These are phyloP conservation scores for Sebastes umbrosus DNA, from an alignment of 2,797 vertebrate genomes.

Conservation along the genomic window DNA sequence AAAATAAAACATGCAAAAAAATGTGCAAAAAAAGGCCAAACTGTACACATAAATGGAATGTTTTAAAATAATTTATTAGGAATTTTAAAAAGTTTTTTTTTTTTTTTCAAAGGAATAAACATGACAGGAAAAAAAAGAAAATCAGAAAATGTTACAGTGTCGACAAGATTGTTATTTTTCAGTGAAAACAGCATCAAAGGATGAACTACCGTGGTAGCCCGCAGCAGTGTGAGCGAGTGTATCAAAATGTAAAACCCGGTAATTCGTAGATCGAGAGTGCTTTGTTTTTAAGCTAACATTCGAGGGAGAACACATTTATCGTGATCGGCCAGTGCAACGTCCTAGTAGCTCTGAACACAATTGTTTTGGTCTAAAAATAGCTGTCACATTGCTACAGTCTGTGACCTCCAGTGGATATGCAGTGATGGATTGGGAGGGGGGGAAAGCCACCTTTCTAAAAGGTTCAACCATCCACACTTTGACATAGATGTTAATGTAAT, in stretches of 20 bases:
- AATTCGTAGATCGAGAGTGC: conserved; percentile 56
- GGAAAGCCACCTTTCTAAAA: conserved; percentile 44
- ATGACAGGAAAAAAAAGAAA: conserved; percentile 77
- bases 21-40: neutral
- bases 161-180: conserved; percentile 74
- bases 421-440: conserved; percentile 37
- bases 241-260: conserved; percentile 67
- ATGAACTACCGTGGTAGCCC: conserved; percentile 38
- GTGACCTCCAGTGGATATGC: conserved; percentile 74
- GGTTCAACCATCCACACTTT: conserved; percentile 51
- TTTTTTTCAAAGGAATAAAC: conserved; percentile 81
- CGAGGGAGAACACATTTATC: conserved; percentile 48
- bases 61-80: conserved; percentile 99
- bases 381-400: conserved; percentile 71
- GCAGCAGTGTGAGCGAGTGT: conserved; percentile 52
- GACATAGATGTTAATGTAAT: conserved; percentile 71
- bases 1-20: neutral
- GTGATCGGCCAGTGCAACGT: conserved; percentile 75
- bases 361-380: conserved; percentile 68
- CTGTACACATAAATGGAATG: conserved; percentile 71
- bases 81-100: conserved; percentile 93
- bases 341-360: conserved; percentile 61
- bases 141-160: conserved; percentile 85
- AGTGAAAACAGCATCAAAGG: conserved; percentile 68
- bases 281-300: conserved; percentile 69